Conservation (phyloP, 92 coral and sea anemone genomes). For the Galaxea fascicularis region DNA sequence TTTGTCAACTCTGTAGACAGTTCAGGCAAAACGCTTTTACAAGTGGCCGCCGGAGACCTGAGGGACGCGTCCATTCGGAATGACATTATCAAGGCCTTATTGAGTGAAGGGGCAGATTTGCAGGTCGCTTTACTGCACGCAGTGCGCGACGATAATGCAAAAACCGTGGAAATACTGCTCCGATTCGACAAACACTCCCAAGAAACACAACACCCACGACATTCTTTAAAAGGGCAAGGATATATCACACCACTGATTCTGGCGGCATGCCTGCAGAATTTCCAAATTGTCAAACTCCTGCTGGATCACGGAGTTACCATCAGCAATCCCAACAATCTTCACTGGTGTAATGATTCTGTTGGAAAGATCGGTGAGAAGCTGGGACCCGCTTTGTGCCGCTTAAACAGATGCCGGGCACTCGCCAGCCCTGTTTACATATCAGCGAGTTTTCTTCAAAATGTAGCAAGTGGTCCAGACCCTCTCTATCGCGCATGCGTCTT, state of each 20-base stretch:
- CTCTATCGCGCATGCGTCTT: slow-evolving; percentile 74
- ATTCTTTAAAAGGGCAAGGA: background rate
- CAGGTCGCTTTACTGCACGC: slow-evolving; percentile 38
- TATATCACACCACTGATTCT: slow-evolving; percentile 45
- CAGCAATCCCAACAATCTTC: slow-evolving; percentile 57
- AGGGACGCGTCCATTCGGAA: background rate
- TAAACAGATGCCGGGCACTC: slow-evolving; percentile 67
- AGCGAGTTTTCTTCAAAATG: slow-evolving; percentile 36
- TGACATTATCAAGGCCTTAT: slow-evolving; percentile 2
- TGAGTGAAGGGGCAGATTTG: slow-evolving; percentile 34
- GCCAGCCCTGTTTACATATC: slow-evolving; percentile 77
- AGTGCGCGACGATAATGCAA: slow-evolving; percentile 25
- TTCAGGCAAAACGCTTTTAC: slow-evolving; percentile 31
- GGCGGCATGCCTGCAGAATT: slow-evolving; percentile 71
- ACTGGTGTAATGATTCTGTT: slow-evolving; percentile 10
- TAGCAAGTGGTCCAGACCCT: slow-evolving; percentile 55
- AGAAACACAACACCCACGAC: background rate
- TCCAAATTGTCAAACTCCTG: slow-evolving; percentile 72
- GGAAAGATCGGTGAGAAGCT: slow-evolving; percentile 48
- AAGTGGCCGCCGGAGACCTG: slow-evolving; percentile 43
- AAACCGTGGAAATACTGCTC: slow-evolving; percentile 40
- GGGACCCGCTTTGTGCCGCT: slow-evolving; percentile 66
- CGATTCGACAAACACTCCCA: background rate
- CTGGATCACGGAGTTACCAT: slow-evolving; percentile 64
- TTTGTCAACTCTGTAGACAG: slow-evolving; percentile 39